phyloP scores from a whole-genome alignment of 2,797 vertebrate species.

The Pseudotriccus pelzelni region DNA sequence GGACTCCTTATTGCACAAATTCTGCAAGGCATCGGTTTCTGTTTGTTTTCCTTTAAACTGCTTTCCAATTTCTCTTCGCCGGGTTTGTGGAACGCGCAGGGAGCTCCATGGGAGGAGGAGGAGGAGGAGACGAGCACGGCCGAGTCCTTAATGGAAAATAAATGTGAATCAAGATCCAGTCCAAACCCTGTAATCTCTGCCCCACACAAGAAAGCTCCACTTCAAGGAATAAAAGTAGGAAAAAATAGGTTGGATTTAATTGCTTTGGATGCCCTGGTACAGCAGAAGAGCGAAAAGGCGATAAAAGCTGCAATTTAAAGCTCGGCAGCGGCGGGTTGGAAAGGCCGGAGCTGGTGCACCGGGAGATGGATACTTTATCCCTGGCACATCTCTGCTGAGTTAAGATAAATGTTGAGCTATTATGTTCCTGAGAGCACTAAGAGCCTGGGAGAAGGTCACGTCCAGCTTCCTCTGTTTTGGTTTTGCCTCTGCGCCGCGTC shows the following conservation, averaged over 20 bases:
- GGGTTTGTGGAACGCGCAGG: background rate
- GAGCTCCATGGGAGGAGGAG: background rate
- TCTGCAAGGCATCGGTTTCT: background rate
- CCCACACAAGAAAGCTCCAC: background rate
- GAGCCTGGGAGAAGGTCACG: constrained; percentile 7
- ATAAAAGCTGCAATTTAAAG: constrained; percentile 36
- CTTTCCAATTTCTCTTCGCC: background rate
- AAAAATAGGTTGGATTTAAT: constrained; percentile 34
- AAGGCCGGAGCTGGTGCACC: background rate
- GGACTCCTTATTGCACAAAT: background rate
- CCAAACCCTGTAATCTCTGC: background rate
- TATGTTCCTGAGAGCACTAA: background rate
- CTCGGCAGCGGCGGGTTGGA: background rate
- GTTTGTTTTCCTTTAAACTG: constrained; percentile 43
- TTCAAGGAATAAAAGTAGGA: background rate
- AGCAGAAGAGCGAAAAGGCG: background rate
- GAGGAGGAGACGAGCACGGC: background rate
- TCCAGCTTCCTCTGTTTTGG: background rate
- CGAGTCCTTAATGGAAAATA: background rate
- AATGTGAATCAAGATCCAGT: background rate
- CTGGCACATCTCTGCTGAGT: constrained; percentile 35
- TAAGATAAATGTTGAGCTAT: constrained; percentile 14
- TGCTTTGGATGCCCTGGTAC: constrained; percentile 20
- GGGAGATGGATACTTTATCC: background rate
- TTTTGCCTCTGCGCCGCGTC: background rate